These are phyloP conservation scores for Plagiodera versicolora DNA, from an alignment of 2,888 invertebrate genomes.

Conservation along the genomic window DNA sequence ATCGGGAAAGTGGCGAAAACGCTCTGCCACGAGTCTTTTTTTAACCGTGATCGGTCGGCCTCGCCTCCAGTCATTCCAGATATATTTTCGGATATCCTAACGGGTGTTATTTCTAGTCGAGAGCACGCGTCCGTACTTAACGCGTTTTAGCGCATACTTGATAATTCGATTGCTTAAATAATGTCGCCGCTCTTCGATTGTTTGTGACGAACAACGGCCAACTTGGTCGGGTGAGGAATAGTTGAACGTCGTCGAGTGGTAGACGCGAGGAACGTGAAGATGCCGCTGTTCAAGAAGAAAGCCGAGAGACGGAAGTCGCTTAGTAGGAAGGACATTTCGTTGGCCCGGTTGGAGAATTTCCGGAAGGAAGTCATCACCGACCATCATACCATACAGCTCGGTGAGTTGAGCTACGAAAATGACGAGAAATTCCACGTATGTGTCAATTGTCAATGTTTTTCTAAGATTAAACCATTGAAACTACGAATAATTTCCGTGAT, in stretches of 20 bases:
- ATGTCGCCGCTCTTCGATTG: slow-evolving; percentile 29
- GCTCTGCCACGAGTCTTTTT: slow-evolving; percentile 24
- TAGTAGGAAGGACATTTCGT: slow-evolving; percentile 54
- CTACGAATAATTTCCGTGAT: too few relatives aligned
- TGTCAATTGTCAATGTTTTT: too few relatives aligned
- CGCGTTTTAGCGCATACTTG: slow-evolving; percentile 18
- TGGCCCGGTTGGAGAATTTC: slow-evolving; percentile 57
- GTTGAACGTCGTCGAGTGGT: too few relatives aligned
- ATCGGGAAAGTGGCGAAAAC: slow-evolving; percentile 6
- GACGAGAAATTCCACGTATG: too few relatives aligned
- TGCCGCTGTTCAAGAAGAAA: slow-evolving; percentile 46
- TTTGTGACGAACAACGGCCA: too few relatives aligned
- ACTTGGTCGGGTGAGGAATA: too few relatives aligned
- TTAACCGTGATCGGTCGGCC: slow-evolving; percentile 24
- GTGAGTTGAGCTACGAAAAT: too few relatives aligned
- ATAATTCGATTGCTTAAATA: slow-evolving; percentile 17
- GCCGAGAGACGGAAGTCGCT: slow-evolving; percentile 42
- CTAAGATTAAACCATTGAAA: too few relatives aligned
- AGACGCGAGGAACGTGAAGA: slow-evolving; percentile 22
- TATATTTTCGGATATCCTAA: slow-evolving; percentile 23
- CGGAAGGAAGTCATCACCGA: slow-evolving; percentile 64
- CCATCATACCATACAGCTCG: slow-evolving; percentile 56
- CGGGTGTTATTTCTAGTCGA: slow-evolving; percentile 28
- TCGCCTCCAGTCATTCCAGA: slow-evolving; percentile 15
- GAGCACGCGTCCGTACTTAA: slow-evolving; percentile 29